Conservation (phyloP, 2,113 vertebrate genomes). For the Sciurus niger region DNA sequence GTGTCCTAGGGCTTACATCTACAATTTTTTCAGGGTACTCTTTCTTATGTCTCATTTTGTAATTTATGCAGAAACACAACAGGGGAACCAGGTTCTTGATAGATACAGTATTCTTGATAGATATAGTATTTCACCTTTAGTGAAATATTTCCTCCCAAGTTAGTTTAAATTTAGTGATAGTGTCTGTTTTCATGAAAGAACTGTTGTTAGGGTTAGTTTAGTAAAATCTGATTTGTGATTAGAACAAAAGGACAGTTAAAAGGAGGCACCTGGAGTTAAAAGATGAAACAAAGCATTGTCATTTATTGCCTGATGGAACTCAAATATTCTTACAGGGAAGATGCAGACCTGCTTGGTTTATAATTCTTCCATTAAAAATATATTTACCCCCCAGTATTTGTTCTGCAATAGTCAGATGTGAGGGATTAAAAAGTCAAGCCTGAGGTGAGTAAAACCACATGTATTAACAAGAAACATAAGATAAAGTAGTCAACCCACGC, state of each 20-base stretch:
- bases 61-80: background rate
- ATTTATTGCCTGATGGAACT: background rate
- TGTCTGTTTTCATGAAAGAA: conserved; percentile 31
- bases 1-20: background rate
- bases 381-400: background rate
- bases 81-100: background rate
- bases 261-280: background rate
- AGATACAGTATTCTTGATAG: no score
- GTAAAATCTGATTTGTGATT: conserved; percentile 8
- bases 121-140: background rate
- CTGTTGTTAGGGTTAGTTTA: background rate
- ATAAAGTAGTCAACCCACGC: background rate
- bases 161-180: conserved; percentile 40
- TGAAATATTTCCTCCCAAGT: background rate
- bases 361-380: background rate
- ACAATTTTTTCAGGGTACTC: background rate
- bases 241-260: background rate
- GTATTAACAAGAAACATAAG: background rate
- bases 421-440: background rate
- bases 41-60: background rate
- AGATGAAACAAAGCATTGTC: background rate
- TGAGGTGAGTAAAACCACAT: background rate
- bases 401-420: background rate
- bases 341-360: background rate
- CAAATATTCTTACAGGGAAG: background rate